A percentile compares a stretch with the other conserved stretches of the same genome.
These are phyloP conservation scores for Hirtodrosophila cameraria DNA, from an alignment of 2,888 invertebrate genomes.

Conservation along the genomic window DNA sequence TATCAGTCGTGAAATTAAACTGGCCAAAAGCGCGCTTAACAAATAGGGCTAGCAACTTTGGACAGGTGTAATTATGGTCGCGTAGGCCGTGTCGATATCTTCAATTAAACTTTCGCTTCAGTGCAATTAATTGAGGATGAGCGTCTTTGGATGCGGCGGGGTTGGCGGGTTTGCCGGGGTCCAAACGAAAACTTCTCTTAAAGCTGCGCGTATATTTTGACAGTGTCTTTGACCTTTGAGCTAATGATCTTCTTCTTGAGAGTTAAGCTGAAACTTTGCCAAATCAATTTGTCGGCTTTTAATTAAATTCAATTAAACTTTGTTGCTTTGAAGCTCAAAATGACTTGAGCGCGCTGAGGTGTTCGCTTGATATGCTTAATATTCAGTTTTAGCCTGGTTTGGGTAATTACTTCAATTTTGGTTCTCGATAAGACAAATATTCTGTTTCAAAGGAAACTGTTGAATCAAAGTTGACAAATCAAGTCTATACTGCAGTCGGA, in stretches of 20 bases:
- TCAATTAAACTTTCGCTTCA: slow-evolving; percentile 74
- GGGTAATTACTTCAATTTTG: slow-evolving; percentile 29
- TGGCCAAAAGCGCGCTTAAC: slow-evolving; percentile 33
- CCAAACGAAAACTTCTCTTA: slow-evolving; percentile 21
- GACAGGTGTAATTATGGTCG: slow-evolving; percentile 73
- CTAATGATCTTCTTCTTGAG: slow-evolving; percentile 47
- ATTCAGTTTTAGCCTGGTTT: slow-evolving; percentile 6
- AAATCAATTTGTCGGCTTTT: slow-evolving; percentile 74
- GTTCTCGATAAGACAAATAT: no score
- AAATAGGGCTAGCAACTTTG: slow-evolving; percentile 52
- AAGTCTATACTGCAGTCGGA: no score
- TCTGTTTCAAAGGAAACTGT: no score
- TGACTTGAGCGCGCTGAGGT: slow-evolving; percentile 14
- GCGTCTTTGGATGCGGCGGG: background rate
- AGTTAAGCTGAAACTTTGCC: slow-evolving; percentile 41
- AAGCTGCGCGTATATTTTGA: slow-evolving; percentile 13
- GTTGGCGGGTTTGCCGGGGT: no score
- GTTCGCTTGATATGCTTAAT: slow-evolving; percentile 31
- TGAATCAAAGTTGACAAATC: no score
- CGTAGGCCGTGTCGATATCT: slow-evolving; percentile 42
- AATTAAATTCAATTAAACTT: slow-evolving; percentile 75
- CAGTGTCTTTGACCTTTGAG: slow-evolving; percentile 47
- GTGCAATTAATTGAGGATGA: slow-evolving; percentile 64
- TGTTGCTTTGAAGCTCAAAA: slow-evolving; percentile 44
- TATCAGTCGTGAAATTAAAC: slow-evolving; percentile 76